Conservation (phyloP, 2,888 invertebrate species). For the Gandaritis pyraliata region DNA sequence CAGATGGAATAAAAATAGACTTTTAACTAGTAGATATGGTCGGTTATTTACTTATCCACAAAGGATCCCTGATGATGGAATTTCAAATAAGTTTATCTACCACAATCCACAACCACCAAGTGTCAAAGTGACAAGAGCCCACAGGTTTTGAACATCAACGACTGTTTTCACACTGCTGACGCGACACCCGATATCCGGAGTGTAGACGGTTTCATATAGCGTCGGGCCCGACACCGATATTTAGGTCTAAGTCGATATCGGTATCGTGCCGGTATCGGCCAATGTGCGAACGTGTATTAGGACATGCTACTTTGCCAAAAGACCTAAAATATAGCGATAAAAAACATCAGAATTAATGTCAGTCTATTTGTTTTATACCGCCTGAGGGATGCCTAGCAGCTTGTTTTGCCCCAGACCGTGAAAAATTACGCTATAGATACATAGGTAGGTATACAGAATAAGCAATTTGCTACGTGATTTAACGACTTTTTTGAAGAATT, state of each 20-base stretch:
- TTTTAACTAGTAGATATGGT: constrained; percentile 32
- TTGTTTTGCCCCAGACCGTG: constrained; percentile 32
- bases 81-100: constrained; percentile 10
- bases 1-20: constrained; percentile 40
- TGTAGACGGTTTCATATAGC: no score
- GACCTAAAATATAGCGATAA: constrained; percentile 12
- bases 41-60: constrained; percentile 22
- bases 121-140: no score
- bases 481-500: constrained; percentile 33
- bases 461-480: constrained; percentile 37
- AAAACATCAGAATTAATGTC: constrained; percentile 34
- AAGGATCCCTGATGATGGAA: constrained; percentile 21
- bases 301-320: neutral
- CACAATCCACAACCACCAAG: neutral
- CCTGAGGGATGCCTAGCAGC: constrained; percentile 32
- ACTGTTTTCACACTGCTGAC: no score
- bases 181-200: no score
- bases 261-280: no score
- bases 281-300: neutral
- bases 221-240: no score
- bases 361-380: constrained; percentile 35
- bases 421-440: constrained; percentile 30
- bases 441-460: constrained; percentile 23
- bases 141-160: no score
- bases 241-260: no score